phyloP scores from a whole-genome alignment of 2,888 invertebrate species.

The Sycophila texana region DNA sequence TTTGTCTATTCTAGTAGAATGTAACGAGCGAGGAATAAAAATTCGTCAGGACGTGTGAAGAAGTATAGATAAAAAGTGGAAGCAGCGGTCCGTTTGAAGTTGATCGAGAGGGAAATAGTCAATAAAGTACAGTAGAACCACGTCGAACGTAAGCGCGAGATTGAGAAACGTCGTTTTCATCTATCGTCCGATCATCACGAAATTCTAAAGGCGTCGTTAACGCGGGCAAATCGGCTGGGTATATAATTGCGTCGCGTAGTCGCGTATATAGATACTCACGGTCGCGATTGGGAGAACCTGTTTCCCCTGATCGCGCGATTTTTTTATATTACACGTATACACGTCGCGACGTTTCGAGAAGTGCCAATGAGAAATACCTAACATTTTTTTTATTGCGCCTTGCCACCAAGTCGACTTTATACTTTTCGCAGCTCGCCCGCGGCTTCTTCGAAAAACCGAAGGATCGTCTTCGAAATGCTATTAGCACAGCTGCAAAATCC shows the following conservation, averaged over 20 bases:
- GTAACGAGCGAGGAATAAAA: not conserved
- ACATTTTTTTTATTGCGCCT: not conserved
- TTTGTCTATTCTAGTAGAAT: not conserved
- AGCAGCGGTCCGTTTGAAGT: conserved; percentile 29
- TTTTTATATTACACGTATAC: not conserved
- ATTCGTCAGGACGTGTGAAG: not conserved
- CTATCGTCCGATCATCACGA: not conserved
- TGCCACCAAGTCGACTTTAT: conserved; percentile 13
- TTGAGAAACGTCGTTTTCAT: conserved; percentile 16
- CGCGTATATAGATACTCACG: not conserved
- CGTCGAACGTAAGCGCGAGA: not conserved
- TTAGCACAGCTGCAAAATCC: not conserved
- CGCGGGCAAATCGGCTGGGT: conserved; percentile 11
- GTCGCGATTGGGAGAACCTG: conserved; percentile 36
- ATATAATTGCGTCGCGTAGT: no score
- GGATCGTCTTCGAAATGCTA: no score
- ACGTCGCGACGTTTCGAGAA: conserved; percentile 24
- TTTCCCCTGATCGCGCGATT: conserved; percentile 9
- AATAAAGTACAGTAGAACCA: not conserved
- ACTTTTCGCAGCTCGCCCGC: not conserved
- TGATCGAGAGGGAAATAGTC: not conserved
- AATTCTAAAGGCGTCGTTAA: conserved; percentile 27
- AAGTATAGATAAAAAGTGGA: not conserved
- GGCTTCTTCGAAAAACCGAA: no score
- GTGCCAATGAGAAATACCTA: conserved; percentile 26